Evolutionary conservation across 1,140 invertebrate species (phyloP).

Genomic region (Lysiphlebus fabarum): DNA sequence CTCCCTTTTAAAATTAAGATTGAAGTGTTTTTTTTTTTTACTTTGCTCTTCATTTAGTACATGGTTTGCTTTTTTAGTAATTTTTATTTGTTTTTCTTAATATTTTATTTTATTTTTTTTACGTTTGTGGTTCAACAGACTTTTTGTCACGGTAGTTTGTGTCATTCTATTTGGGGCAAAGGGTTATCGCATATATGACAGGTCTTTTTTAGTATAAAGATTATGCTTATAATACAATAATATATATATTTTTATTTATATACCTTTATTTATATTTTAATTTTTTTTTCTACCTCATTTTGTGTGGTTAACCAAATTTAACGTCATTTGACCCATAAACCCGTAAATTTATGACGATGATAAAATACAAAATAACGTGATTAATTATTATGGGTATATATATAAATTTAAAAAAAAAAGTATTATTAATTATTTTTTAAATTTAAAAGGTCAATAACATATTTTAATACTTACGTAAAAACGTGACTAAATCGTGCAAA

Average conservation of each 20-base stretch:
- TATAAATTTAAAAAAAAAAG: too few relatives aligned
- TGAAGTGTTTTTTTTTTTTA: slow-evolving; percentile 3
- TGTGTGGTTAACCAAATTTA: not conserved
- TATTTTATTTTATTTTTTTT: slow-evolving; percentile 9
- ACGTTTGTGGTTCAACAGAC: slow-evolving; percentile 18
- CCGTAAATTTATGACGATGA: too few relatives aligned
- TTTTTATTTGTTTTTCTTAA: not conserved
- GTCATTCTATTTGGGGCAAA: slow-evolving; percentile 23
- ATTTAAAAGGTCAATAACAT: too few relatives aligned
- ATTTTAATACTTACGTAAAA: too few relatives aligned
- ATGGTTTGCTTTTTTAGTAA: not conserved
- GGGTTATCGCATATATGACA: slow-evolving; percentile 14
- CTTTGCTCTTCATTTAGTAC: not conserved
- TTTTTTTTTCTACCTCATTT: not conserved
- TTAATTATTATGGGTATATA: too few relatives aligned
- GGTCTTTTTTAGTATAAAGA: not conserved
- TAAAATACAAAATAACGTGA: too few relatives aligned
- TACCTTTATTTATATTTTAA: not conserved
- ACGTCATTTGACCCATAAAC: not conserved
- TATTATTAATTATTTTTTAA: too few relatives aligned
- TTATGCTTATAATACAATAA: not conserved
- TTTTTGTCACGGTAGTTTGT: slow-evolving; percentile 12
- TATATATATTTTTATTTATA: slow-evolving; percentile 6
- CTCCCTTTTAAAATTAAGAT: slow-evolving; percentile 23
- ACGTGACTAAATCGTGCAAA: too few relatives aligned